Percentiles rank a stretch among this genome's conserved stretches.
These are phyloP conservation scores for Drosophila hamatofila DNA, from an alignment of 2,888 invertebrate species.

Conservation along the genomic window DNA sequence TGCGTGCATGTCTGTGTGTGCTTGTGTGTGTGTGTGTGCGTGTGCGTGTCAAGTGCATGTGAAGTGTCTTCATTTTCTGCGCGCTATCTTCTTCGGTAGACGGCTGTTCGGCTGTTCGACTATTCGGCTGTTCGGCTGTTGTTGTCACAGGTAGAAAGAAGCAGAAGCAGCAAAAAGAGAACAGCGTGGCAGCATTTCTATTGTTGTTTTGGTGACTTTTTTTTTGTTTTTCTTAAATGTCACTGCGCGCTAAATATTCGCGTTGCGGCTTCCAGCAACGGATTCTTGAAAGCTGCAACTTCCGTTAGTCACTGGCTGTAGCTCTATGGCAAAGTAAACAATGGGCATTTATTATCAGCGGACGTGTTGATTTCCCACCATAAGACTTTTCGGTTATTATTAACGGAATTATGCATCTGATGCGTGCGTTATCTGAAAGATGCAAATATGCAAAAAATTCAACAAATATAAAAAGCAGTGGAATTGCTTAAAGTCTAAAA, in stretches of 20 bases:
- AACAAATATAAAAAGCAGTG: not conserved
- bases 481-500: conserved; percentile 4
- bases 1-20: not conserved
- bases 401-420: conserved; percentile 34
- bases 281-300: conserved; percentile 54
- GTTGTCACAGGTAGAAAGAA: conserved; percentile 47
- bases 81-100: conserved; percentile 28
- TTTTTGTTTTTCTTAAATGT: conserved; percentile 31
- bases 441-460: conserved; percentile 14
- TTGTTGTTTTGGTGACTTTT: conserved; percentile 32
- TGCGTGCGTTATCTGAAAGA: conserved; percentile 47
- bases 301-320: conserved; percentile 58
- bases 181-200: conserved; percentile 48
- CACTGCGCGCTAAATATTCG: conserved; percentile 45
- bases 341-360: conserved; percentile 49
- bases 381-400: conserved; percentile 2
- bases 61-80: conserved; percentile 54
- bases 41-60: conserved; percentile 1
- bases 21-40: conserved; percentile 1
- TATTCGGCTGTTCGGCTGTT: conserved; percentile 24
- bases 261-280: conserved; percentile 14
- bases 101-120: not conserved
- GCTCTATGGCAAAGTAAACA: conserved; percentile 42
- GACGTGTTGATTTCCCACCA: conserved; percentile 42
- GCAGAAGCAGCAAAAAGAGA: conserved; percentile 35